These are phyloP conservation scores for Paralvinella palmiformis DNA, from an alignment of 1,140 invertebrate genomes.

Conservation along the genomic window DNA sequence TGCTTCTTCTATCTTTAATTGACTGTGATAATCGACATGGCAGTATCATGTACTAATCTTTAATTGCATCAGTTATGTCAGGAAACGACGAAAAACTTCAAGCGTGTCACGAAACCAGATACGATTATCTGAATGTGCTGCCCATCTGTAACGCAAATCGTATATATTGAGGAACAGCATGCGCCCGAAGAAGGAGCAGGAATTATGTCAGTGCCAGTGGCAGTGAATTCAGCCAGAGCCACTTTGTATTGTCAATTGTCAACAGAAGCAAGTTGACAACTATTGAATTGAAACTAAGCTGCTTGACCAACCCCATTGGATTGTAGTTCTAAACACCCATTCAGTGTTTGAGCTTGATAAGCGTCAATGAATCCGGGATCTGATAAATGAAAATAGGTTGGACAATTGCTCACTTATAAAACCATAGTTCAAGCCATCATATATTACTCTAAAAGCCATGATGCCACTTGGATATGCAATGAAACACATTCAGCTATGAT, in stretches of 20 bases:
- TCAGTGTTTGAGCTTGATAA: background rate
- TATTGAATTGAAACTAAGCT: background rate
- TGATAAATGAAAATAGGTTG: background rate
- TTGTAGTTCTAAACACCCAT: background rate
- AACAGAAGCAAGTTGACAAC: background rate
- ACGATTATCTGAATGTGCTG: background rate
- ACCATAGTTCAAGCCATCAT: constrained; percentile 3
- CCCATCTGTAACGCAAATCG: background rate
- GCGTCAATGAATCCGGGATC: background rate
- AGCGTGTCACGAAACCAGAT: background rate
- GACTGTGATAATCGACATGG: background rate
- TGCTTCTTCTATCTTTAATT: background rate
- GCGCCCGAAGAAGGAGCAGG: background rate
- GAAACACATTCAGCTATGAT: background rate
- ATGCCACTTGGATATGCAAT: background rate
- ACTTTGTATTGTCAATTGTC: background rate
- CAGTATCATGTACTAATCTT: background rate
- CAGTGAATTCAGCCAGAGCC: background rate
- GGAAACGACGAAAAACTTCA: background rate
- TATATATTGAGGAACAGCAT: background rate
- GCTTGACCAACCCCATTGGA: background rate
- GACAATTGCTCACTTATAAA: background rate
- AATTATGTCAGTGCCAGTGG: too few relatives aligned
- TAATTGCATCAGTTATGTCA: background rate
- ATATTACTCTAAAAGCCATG: background rate